phyloP scores from a whole-genome alignment of 2,888 invertebrate genomes.

The Pecten maximus region DNA sequence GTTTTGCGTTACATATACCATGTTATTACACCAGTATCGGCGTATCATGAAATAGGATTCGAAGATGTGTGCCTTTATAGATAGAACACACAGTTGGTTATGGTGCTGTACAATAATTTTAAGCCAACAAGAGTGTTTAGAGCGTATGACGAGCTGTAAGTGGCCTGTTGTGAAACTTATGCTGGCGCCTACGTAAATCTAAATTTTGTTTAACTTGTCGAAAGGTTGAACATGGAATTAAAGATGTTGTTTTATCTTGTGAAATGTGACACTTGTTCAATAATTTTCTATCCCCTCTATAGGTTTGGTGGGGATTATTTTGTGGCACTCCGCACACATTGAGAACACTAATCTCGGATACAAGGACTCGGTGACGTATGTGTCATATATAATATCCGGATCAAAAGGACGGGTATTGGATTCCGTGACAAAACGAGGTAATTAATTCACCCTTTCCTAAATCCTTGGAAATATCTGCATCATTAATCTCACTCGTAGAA shows the following conservation, averaged over 20 bases:
- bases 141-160: not conserved
- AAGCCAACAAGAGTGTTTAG: too few species aligned
- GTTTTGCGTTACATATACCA: too few species aligned
- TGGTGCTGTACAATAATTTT: too few species aligned
- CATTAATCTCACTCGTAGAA: conserved; percentile 2
- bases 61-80: too few species aligned
- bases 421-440: conserved; percentile 1
- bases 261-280: conserved; percentile 16
- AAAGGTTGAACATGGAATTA: not conserved
- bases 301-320: not conserved
- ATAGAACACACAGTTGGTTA: too few species aligned
- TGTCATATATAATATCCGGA: not conserved
- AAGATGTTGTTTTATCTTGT: conserved; percentile 18
- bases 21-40: too few species aligned
- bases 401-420: not conserved
- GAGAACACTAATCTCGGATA: not conserved
- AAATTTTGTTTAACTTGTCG: conserved; percentile 3
- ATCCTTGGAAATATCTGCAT: not conserved
- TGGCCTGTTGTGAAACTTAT: not conserved
- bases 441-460: not conserved
- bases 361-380: not conserved
- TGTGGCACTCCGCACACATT: not conserved
- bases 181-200: not conserved
- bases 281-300: not conserved
- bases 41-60: too few species aligned